Evolutionary conservation across 2,888 invertebrate species (phyloP).

Genomic region (Dusona sp.): DNA sequence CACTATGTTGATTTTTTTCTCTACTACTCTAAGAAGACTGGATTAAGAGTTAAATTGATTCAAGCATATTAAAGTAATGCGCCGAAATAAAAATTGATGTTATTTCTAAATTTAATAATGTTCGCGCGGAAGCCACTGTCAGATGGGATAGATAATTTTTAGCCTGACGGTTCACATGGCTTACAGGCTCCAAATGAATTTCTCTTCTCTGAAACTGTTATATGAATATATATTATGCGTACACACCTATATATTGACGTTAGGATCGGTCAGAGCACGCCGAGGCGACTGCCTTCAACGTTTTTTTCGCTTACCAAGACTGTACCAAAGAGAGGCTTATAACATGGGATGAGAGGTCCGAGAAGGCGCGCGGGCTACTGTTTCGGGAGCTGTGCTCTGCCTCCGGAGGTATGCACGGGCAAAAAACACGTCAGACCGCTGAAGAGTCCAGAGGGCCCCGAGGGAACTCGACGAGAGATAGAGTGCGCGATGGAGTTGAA

Average conservation of each 20-base stretch:
- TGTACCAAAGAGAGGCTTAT: conserved; percentile 74
- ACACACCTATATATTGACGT: conserved; percentile 15
- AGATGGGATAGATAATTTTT: conserved; percentile 24
- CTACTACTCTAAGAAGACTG: neutral
- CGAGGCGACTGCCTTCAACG: conserved; percentile 25
- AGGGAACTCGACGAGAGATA: conserved; percentile 63
- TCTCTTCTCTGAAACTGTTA: conserved; percentile 15
- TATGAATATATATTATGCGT: neutral
- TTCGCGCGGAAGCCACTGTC: neutral
- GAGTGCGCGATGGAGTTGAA: conserved; percentile 68
- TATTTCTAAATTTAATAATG: neutral
- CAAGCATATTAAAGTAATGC: neutral
- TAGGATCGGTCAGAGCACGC: conserved; percentile 33
- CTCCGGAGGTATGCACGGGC: conserved; percentile 83
- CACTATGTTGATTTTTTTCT: neutral
- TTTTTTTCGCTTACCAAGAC: conserved; percentile 80
- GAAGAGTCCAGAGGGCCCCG: conserved; percentile 77
- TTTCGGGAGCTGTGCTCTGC: conserved; percentile 83
- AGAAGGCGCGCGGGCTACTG: conserved; percentile 81
- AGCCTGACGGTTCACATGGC: neutral
- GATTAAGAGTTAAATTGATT: neutral
- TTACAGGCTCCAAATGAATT: conserved; percentile 23
- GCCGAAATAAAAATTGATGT: neutral
- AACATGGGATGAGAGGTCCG: conserved; percentile 37
- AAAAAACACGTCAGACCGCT: conserved; percentile 85